phyloP scores from a whole-genome alignment of 2,113 vertebrate genomes.

The Muntiacus muntjak region DNA sequence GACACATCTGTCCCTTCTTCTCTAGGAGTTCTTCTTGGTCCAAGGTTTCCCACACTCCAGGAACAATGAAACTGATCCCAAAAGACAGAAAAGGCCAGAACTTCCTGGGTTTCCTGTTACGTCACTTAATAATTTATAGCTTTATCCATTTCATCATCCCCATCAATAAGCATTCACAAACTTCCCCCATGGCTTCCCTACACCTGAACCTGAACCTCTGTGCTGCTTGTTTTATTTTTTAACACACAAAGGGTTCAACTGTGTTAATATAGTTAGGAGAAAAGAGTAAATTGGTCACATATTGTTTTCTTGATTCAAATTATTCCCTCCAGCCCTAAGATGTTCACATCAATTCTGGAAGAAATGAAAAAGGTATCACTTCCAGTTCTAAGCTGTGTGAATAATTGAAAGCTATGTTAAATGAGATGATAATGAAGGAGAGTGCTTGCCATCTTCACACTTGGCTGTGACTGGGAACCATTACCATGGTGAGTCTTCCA shows the following conservation, averaged over 20 bases:
- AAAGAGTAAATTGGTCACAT: background rate
- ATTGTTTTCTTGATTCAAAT: background rate
- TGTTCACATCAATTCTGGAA: background rate
- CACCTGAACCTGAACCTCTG: background rate
- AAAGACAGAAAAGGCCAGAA: background rate
- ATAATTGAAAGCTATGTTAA: background rate
- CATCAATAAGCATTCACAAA: background rate
- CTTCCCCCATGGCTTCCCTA: background rate
- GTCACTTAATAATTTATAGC: background rate
- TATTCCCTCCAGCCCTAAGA: constrained; percentile 7
- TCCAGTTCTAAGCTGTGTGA: background rate
- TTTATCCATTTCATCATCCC: background rate
- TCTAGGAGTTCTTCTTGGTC: background rate
- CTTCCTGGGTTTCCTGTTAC: background rate
- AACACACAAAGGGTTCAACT: background rate
- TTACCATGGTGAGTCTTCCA: background rate
- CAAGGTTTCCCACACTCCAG: background rate
- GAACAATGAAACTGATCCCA: background rate
- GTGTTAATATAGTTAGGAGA: background rate
- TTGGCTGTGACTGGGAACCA: background rate
- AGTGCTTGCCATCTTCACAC: background rate
- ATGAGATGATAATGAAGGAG: background rate
- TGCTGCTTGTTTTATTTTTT: background rate
- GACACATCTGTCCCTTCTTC: background rate
- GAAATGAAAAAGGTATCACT: background rate